A percentile compares a stretch with the other conserved stretches of the same genome.
Evolutionary conservation across 2,113 vertebrate species (phyloP).

Genomic region (Plecotus auritus): DNA sequence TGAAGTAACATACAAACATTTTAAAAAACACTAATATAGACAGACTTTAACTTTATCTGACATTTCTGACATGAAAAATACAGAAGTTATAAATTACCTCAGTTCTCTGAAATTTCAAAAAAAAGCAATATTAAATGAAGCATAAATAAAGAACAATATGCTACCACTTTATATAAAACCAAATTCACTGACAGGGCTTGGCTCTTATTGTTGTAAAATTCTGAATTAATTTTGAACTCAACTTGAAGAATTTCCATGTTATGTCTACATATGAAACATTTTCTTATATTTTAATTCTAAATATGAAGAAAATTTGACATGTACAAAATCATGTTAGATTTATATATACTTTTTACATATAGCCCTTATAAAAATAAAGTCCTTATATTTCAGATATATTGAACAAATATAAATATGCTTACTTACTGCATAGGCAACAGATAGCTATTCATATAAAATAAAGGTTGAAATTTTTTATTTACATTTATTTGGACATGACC

Average conservation of each 20-base stretch:
- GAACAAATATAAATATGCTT: background rate
- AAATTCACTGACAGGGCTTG: background rate
- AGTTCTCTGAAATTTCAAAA: background rate
- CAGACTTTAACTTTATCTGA: background rate
- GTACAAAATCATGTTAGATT: background rate
- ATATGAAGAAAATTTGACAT: background rate
- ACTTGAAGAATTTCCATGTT: background rate
- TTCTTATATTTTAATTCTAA: slow-evolving; percentile 20
- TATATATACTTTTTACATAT: background rate
- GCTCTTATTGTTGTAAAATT: background rate
- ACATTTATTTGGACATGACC: background rate
- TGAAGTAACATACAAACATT: background rate
- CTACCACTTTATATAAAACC: background rate
- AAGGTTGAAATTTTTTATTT: background rate
- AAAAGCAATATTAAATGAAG: background rate
- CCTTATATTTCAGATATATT: background rate
- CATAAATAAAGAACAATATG: background rate
- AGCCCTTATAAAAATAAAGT: background rate
- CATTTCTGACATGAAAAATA: background rate
- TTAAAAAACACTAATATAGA: background rate
- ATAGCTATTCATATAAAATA: background rate
- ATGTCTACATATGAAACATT: background rate
- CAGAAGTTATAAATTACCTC: background rate
- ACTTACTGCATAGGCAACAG: background rate
- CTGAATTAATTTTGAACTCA: background rate